Evolutionary conservation across 2,797 vertebrate species (phyloP).

Genomic region (Hydrocynus forskahlii): DNA sequence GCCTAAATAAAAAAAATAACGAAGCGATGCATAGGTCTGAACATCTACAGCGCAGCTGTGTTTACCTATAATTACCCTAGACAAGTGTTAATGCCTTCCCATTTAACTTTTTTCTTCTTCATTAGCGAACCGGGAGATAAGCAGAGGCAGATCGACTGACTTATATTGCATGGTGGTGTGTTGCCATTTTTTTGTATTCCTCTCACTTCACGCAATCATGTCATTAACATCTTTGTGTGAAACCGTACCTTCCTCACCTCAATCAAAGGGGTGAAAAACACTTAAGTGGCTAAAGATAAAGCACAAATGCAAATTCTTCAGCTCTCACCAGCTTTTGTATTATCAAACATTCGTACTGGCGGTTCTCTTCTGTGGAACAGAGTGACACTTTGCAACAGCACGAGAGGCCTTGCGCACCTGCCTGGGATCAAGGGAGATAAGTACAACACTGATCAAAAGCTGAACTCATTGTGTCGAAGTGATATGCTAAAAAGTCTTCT

Average conservation of each 20-base stretch:
- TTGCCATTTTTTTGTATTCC: too few relatives aligned
- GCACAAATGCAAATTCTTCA: background rate
- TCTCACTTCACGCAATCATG: background rate
- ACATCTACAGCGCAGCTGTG: background rate
- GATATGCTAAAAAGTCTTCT: background rate
- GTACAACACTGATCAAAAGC: conserved; percentile 21
- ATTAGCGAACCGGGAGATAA: background rate
- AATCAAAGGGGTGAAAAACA: background rate
- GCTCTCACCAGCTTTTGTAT: too few relatives aligned
- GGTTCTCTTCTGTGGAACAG: background rate
- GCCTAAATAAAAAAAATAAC: too few relatives aligned
- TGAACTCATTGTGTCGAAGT: conserved; percentile 38
- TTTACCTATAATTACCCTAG: background rate
- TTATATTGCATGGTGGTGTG: too few relatives aligned
- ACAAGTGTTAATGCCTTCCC: background rate
- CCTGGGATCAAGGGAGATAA: background rate
- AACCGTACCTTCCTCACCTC: background rate
- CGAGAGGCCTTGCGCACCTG: background rate
- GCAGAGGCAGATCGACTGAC: background rate
- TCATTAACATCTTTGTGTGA: background rate
- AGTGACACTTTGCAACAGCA: conserved; percentile 13
- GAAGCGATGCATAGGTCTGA: too few relatives aligned
- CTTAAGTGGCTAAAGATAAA: background rate
- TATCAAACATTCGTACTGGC: too few relatives aligned
- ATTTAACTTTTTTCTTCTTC: background rate